Base-by-base conservation (phyloP, 1,140 invertebrate species). In the Lerema accius region DNA sequence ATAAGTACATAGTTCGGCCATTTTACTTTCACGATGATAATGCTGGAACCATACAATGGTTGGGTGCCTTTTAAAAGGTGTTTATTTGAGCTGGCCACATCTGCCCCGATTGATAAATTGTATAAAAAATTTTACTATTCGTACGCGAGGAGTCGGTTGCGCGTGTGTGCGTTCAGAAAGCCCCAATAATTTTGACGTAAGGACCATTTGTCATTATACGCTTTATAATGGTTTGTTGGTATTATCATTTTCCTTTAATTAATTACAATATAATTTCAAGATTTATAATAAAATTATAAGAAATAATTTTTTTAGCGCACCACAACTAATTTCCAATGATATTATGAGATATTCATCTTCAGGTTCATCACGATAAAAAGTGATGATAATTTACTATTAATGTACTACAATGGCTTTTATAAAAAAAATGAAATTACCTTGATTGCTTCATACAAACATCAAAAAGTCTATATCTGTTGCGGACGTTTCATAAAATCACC, bases 41-140 rank as follows among this genome's bases (percentile, higher is more conserved):
- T 85, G 65, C 69, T 78, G 78, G 81, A 86, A 84, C 84, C 87
- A 79, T 78, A 81, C 73, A 79, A 83, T 79, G 78, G 75, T 73
- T 63, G 79, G 76, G 71, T 76, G 80, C 71, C 75, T 81, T 87
- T 79, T 73, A 70, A 89, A 89, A 85, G 84, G 80, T 84, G 82
- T 86, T 83, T 87, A 86, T 86, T 69, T 82, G 80, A 67, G 71
- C 65, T 67, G 48, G 67, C 63, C 69, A 71, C 87, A 90, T 90
- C 87, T 90, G 87, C 75, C 77, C 71, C 70, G 73, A 86, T 86
- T 89, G 83, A 86, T 87, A 85, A 84, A 89, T 80, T 82, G 81
- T 83, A 83, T 89, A 88, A 89, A 90, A 88, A 87, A 81, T 79
- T 63, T 71, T 66, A 61, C 66, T 56, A 65, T 53, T 53, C 63